Base-by-base conservation (phyloP, 2,113 vertebrate species). In the Eira barbara region DNA sequence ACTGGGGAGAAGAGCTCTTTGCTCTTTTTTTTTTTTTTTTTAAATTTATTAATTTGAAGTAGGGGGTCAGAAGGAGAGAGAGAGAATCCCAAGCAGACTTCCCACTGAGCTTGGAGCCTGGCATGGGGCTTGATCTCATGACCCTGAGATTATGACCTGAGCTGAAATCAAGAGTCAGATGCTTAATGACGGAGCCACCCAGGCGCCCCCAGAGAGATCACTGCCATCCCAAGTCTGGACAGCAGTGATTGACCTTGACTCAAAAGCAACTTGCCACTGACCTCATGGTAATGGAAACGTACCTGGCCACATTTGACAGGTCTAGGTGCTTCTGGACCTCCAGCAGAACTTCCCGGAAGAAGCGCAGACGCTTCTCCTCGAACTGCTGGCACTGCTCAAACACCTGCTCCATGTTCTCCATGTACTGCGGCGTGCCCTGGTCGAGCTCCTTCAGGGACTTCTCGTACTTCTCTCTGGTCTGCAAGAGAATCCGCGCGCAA, bases 361-460 rank as follows among this genome's bases (percentile, higher is more conserved):
- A 99, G 94, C 98, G 59, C 76, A 99, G 98, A 11, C 99, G 99
- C 94, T 99, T 99, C 29, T 99, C 99, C 97, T 99, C 99, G 92
- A 99, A 99, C 98, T 99, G 99, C 98, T 99, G 99, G 98, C 99
- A 99, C 98, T 99, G 99, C 69, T 99, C 99, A 29, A 99, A 99
- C 49, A 99, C 99, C 97, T 99, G 99, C 98, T 99, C 99, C 99
- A 99, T 99, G 98, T 99, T 99, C 98, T 99, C 99, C 99, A 99
- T 99, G 79, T 99, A 99, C 96, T 99, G 99, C 67, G 99, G 99
- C 1, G 99, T 99, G 79, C 99, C 82, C 98, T 99, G 99, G 97
- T 99, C 99, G 14, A 99, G 98, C 84, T 99, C 99, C 63, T 99
- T 99, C 71, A 99, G 98, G 4, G 99, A 98, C 97, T 99, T 99